Percentiles rank a stretch among this genome's conserved stretches.
phyloP scores from a whole-genome alignment of 2,113 vertebrate species.

The Lepus timidus region DNA sequence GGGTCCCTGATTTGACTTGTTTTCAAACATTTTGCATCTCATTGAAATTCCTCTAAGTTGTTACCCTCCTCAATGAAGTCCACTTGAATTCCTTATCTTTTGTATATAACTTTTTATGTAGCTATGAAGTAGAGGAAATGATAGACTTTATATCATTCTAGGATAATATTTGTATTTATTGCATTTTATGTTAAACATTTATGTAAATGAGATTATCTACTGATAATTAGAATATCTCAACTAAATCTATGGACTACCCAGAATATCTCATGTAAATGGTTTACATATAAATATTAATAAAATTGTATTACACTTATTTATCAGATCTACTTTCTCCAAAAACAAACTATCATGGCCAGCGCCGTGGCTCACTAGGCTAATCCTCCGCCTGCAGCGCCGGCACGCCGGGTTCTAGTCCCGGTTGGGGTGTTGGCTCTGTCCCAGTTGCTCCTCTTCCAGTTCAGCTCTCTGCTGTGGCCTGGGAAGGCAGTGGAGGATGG shows the following conservation, averaged over 20 bases:
- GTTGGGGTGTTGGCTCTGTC: no score
- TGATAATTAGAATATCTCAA: neutral
- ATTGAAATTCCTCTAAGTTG: neutral
- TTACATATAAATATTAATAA: neutral
- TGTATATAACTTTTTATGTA: neutral
- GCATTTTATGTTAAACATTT: neutral
- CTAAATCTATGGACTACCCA: neutral
- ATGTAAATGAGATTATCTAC: neutral
- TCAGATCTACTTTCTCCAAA: neutral
- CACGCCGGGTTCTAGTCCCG: no score
- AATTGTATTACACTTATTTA: neutral
- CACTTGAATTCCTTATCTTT: neutral
- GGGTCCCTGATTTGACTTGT: no score
- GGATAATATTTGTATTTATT: neutral
- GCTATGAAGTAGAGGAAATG: neutral
- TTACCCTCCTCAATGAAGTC: neutral
- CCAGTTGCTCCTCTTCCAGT: no score
- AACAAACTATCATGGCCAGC: neutral
- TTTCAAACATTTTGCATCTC: neutral
- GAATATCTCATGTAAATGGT: neutral
- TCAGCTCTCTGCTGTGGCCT: no score
- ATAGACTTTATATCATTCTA: neutral
- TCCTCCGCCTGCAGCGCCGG: no score
- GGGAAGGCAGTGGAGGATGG: no score
- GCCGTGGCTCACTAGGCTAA: no score